Base-by-base conservation (phyloP, 2,113 vertebrate genomes). In the Dromiciops gliroides region DNA sequence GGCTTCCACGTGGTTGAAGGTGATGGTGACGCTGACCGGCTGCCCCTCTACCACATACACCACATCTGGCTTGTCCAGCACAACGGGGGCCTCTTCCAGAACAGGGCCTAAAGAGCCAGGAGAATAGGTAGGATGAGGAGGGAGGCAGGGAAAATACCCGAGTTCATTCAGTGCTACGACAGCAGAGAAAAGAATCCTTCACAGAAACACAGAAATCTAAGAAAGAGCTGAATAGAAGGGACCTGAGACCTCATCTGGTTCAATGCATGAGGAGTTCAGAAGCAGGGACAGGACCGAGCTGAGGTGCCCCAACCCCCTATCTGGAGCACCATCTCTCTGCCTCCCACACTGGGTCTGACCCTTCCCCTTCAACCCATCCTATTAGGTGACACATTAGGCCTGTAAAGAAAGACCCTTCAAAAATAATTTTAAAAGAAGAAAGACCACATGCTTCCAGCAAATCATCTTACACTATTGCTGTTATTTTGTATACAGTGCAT, bases 41-140 rank as follows among this genome's bases (percentile, higher is more conserved):
- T 99, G 99, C 95, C 99, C 99, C 97, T 99, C 99, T 93, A 99
- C 99, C 94, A 99, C 99, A 48, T 99, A 99, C 8, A 99, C 99
- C 14, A 99, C 90, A 0, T 99, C 99, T 4, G 99, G 99, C 95
- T 99, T 99, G 97, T 99, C 99, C 94, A 98, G 97, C 92, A 99
- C 99, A 10, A 98, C 96, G 0, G 99, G 99, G 0, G 99, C 98
- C 96, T 99, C 99, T 90, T 99, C 98, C 93, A 99, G 97, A 96
- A 99, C 99, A 0, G 99, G 99, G 97, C 99, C 99, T 99, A 96
- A 6, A 83, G 89, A 95, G 93, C 50, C 25, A 89, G 48, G 25
- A 50, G 48, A 90, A 44, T n/a, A 83, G 19, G 44, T 44, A 19
- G n/a, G 16, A 2, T 83, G n/a, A 44, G 67, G 7, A 23, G 8